phyloP scores from a whole-genome alignment of 2,113 vertebrate genomes.

The Burhinus oedicnemus region DNA sequence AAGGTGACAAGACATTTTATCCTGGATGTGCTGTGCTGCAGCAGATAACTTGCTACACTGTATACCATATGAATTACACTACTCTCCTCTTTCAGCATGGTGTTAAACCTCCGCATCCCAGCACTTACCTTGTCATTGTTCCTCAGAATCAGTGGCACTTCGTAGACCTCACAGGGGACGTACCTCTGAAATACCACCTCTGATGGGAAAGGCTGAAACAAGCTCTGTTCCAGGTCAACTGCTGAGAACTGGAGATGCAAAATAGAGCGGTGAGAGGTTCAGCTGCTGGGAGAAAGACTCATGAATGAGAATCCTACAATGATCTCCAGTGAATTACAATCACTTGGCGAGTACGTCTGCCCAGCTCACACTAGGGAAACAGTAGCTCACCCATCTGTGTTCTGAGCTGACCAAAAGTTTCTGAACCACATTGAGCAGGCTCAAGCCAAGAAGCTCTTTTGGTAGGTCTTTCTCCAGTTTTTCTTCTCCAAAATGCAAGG shows the following conservation, averaged over 20 bases:
- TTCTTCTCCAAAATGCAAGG: not conserved
- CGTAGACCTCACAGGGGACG: slow-evolving; percentile 76
- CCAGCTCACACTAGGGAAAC: not conserved
- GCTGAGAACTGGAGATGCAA: slow-evolving; percentile 74
- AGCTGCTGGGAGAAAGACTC: not conserved
- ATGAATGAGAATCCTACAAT: not conserved
- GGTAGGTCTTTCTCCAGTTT: not conserved
- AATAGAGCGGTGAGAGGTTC: not conserved
- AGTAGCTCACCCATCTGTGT: not conserved
- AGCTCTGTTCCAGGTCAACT: slow-evolving; percentile 73
- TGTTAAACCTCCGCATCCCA: fast-evolving
- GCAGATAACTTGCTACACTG: not conserved
- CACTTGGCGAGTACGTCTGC: not conserved
- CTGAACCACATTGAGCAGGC: not conserved
- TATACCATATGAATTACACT: fast-evolving
- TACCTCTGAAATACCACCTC: slow-evolving; percentile 89
- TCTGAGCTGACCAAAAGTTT: not conserved
- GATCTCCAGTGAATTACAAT: not conserved
- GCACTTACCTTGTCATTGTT: slow-evolving; percentile 84
- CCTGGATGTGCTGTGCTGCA: not conserved
- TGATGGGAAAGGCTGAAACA: slow-evolving; percentile 87
- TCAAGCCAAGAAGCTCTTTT: not conserved
- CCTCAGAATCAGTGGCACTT: slow-evolving; percentile 79
- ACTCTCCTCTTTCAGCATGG: not conserved
- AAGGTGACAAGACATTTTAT: not conserved